Base-by-base conservation (phyloP, 2,888 invertebrate species). In the Oligia fasciuncula region DNA sequence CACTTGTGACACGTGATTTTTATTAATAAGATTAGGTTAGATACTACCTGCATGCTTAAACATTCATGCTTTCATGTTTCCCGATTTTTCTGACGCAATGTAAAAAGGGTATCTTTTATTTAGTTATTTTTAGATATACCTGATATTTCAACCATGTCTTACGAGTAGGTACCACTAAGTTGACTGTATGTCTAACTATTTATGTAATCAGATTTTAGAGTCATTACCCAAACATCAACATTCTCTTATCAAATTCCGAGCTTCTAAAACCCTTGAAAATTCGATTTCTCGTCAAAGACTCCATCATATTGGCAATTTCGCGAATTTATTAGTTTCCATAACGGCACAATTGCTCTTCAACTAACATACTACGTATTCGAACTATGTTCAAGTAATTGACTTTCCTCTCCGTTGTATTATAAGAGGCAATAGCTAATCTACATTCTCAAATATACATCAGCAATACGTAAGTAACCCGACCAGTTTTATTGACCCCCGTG, bases 341-440 rank as follows among this genome's bases (percentile, higher is more conserved):
- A 87, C 88, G 86, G 80, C 88, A 86, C 89, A 91, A 95, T 94
- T 92, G 94, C 93, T 93, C 95, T 95, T 89, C 85, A 92, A 88
- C 90, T 86, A 90, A 91, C 93, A 89, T 92, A 91, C 83, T 92
- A 90, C 92, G 88, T 91, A 93, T 93, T 92, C 90, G 85, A 95
- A 95, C 96, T 96, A 96, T 95, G 94, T 89, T 90, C 87, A 91
- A 93, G 93, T 95, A 95, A 96, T 96, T 95, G 94, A 94, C 94
- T 95, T 95, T 92, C 92, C 92, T 91, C 92, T 91, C 87, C 84
- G 88, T 91, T 91, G 91, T 92, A 91, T 89, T 92, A 93, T 93
- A 94, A 93, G 94, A 94, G 94, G 93, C 93, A 93, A 95, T 93
- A 94, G 93, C 94, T 96, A 95, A 96, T 96, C 95, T 96, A 94